A percentile compares a stretch with the other conserved stretches of the same genome.
Conservation (phyloP, 1,140 invertebrate genomes). For the Calliphora vicina region DNA sequence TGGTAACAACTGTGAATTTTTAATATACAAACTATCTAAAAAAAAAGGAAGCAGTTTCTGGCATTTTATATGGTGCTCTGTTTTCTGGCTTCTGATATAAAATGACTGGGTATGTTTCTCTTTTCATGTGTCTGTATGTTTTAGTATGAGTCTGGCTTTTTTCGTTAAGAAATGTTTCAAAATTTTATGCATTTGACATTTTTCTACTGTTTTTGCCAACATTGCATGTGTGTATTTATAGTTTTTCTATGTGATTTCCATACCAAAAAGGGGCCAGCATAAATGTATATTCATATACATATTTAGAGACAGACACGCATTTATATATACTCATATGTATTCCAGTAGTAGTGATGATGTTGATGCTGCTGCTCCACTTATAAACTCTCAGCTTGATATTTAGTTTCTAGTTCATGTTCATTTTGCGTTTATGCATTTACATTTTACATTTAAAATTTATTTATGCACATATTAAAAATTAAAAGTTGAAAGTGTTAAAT, state of each 20-base stretch:
- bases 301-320: background rate
- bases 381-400: background rate
- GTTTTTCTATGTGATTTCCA: background rate
- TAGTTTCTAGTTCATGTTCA: conserved; percentile 11
- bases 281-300: no score
- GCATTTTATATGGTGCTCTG: background rate
- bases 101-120: background rate
- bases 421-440: background rate
- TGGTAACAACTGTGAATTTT: no score
- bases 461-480: conserved; percentile 16
- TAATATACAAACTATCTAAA: no score
- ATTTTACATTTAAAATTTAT: background rate
- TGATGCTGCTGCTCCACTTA: background rate
- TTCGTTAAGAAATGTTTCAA: background rate
- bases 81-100: background rate
- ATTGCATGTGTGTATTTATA: background rate
- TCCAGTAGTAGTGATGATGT: background rate
- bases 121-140: background rate
- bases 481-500: conserved; percentile 15
- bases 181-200: conserved; percentile 6
- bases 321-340: background rate
- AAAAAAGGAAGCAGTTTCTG: background rate
- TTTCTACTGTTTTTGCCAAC: background rate
- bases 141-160: background rate
- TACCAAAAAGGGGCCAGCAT: no score